Base-by-base conservation (phyloP, 2,888 invertebrate genomes). In the Anaspis maculata region DNA sequence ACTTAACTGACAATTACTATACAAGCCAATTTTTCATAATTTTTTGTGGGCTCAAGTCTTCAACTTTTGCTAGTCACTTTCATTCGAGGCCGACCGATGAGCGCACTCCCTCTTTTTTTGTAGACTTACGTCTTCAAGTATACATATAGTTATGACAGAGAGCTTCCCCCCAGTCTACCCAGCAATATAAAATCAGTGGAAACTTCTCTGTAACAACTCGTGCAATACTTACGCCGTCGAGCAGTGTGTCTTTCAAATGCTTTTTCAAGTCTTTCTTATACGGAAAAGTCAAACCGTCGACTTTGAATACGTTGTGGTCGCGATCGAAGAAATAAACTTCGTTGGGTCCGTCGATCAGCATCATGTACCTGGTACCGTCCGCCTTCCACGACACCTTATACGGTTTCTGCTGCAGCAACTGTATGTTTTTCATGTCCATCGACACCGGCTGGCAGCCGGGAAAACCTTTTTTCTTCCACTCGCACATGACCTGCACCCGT, bases 311-410 rank as follows among this genome's bases (percentile, higher is more conserved):
- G 48, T 86, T 83, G 67, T 95, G 84, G 67, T 98, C 94, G 57
- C 98, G 76, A 70, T 99, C 98, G 53, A 97, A 70, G 70, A 97
- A 91, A 60, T 84, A 99, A 10, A 95, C 76, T 57, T 91, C 80
- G 44, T 84, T 74, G 46, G 78, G 76, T 13, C 83, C 86, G 51
- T 89, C 80, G 44, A 99, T 91, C 24, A 95, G 69, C 90, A 98
- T 90, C 88, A 98, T 87, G 62, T 94, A 98, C 55, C 95, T 85
- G 16, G 86, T 88, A 21, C 98, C 98, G 65, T 99, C 98, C 6
- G 98, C 98, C 62, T 99, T 99, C 98, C 98, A 99, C 2, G 96
- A 97, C 1, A 98, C 96, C 60, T 83, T 78, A 58, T 98, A 99
- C 0, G 88, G 87, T 56, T 87, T 87, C 45, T 80, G 67, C 15